phyloP scores from a whole-genome alignment of 2,888 invertebrate genomes.

The Agonopterix arenella region DNA sequence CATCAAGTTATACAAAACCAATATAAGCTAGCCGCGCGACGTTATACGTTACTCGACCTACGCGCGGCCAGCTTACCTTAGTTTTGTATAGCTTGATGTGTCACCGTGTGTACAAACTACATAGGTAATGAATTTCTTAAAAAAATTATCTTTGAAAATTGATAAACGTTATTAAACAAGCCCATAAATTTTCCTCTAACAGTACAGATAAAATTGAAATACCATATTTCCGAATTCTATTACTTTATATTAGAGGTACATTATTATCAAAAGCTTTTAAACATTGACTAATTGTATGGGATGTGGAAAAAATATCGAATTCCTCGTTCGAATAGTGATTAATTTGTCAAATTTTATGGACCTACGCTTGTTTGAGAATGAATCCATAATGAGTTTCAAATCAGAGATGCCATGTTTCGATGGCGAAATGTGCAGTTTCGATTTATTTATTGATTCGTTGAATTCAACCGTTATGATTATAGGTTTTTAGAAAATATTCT shows the following conservation, averaged over 20 bases:
- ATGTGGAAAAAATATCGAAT: conserved; percentile 24
- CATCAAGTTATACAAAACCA: no score
- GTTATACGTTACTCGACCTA: no score
- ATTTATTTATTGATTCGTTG: conserved; percentile 9
- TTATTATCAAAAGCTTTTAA: conserved; percentile 19
- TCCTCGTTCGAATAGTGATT: conserved; percentile 27
- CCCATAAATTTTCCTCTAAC: conserved; percentile 6
- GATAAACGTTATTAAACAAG: not conserved
- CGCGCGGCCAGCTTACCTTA: no score
- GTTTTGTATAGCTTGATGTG: no score
- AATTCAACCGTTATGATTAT: conserved; percentile 3
- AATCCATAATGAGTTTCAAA: conserved; percentile 30
- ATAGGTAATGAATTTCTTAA: no score
- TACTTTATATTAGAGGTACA: conserved; percentile 7
- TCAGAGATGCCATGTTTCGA: conserved; percentile 18
- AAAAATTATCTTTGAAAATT: no score
- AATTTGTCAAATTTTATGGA: conserved; percentile 35
- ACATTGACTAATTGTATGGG: conserved; percentile 29
- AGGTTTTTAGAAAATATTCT: not conserved
- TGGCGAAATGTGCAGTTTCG: conserved; percentile 13
- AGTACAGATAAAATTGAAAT: conserved; percentile 13
- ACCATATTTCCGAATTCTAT: conserved; percentile 11
- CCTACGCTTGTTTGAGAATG: conserved; percentile 25
- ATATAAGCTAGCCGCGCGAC: no score
- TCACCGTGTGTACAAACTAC: no score